Percentiles rank a stretch among this genome's conserved stretches.
These are phyloP conservation scores for Plutomurus gul DNA, from an alignment of 1,140 invertebrate species.

Conservation along the genomic window DNA sequence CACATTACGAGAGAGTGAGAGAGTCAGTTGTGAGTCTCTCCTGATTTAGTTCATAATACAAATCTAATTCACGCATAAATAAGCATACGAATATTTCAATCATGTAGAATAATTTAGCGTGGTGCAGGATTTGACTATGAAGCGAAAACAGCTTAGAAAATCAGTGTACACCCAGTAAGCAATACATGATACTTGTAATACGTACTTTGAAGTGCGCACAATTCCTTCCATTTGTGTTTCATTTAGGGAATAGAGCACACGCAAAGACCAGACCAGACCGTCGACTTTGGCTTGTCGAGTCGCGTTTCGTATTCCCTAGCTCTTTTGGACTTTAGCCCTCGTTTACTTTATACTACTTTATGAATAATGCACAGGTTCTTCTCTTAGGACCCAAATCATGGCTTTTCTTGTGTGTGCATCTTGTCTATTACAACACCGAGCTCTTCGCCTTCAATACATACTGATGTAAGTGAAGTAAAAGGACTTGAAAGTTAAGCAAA, in stretches of 20 bases:
- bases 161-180: no score
- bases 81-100: not conserved
- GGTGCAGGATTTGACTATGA: no score
- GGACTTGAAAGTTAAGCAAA: conserved; percentile 29
- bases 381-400: not conserved
- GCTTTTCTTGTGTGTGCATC: not conserved
- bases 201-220: not conserved
- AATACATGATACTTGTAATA: no score
- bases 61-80: not conserved
- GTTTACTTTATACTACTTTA: conserved; percentile 30
- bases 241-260: not conserved
- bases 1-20: no score
- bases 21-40: no score
- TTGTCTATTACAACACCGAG: not conserved
- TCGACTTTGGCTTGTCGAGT: not conserved
- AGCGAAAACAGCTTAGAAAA: no score
- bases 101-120: not conserved
- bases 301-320: not conserved
- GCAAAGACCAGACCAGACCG: not conserved
- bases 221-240: not conserved
- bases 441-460: not conserved
- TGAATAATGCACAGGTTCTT: conserved; percentile 17
- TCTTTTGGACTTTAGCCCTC: conserved; percentile 17
- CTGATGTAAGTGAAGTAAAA: not conserved
- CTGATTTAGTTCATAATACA: conserved; percentile 6